phyloP scores from a whole-genome alignment of 2,797 vertebrate species.

The Hafferia zeledoni region DNA sequence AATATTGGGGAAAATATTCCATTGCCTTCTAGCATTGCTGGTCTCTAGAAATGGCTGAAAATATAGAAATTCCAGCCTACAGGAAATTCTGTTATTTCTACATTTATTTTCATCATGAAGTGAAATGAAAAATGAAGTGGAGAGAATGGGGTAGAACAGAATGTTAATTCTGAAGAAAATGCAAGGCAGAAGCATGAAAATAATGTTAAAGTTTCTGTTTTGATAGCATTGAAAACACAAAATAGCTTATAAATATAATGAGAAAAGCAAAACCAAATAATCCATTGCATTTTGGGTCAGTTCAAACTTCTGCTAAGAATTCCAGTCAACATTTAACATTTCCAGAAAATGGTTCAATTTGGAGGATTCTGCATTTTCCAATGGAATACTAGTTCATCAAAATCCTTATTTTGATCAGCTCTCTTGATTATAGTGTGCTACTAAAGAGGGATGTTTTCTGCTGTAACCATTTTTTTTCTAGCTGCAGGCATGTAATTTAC shows the following conservation, averaged over 20 bases:
- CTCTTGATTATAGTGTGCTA: constrained; percentile 42
- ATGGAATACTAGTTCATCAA: constrained; percentile 29
- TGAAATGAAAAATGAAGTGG: constrained; percentile 28
- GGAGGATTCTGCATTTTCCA: constrained; percentile 52
- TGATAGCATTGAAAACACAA: neutral
- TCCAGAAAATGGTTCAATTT: constrained; percentile 41
- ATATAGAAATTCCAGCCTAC: neutral
- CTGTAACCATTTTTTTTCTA: constrained; percentile 64
- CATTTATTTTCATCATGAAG: constrained; percentile 44
- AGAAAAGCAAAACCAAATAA: constrained; percentile 32
- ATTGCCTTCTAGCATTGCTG: neutral
- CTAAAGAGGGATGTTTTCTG: constrained; percentile 62
- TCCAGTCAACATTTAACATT: constrained; percentile 33
- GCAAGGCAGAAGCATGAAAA: constrained; percentile 14
- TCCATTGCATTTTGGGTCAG: constrained; percentile 21
- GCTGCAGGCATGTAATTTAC: constrained; percentile 70
- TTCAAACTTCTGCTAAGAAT: constrained; percentile 35
- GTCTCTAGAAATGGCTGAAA: neutral
- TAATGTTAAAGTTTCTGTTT: constrained; percentile 38
- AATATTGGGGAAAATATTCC: neutral
- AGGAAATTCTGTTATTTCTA: constrained; percentile 34
- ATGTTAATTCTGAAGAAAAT: constrained; percentile 48
- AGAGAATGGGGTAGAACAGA: constrained; percentile 9
- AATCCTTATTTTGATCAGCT: constrained; percentile 52
- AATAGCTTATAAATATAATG: constrained; percentile 43